Percentiles rank a stretch among this genome's conserved stretches.
Evolutionary conservation across 2,888 invertebrate genomes (phyloP).

Genomic region (Cataglyphis albicans): DNA sequence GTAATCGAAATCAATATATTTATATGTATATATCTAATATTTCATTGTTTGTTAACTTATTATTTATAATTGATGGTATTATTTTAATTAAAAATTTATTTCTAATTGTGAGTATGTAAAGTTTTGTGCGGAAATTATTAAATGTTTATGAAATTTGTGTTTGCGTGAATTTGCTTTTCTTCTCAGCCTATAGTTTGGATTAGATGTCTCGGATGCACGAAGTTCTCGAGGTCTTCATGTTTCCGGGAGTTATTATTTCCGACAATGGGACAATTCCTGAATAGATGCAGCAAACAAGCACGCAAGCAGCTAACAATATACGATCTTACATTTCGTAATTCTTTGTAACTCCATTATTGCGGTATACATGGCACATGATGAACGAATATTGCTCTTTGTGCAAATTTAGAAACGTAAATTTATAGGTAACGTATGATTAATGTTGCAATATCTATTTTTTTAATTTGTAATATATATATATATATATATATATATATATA

Average conservation of each 20-base stretch:
- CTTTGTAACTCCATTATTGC: constrained; percentile 44
- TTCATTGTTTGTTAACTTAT: neutral
- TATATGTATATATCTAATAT: neutral
- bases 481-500: neutral
- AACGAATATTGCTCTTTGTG: constrained; percentile 55
- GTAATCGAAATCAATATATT: neutral
- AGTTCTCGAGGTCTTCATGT: constrained; percentile 34
- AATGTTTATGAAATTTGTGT: neutral
- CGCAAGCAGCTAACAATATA: constrained; percentile 63
- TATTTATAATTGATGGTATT: neutral
- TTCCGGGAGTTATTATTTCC: constrained; percentile 65
- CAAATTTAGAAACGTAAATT: neutral
- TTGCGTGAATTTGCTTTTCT: constrained; percentile 4
- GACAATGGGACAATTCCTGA: constrained; percentile 69
- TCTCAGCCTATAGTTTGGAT: constrained; percentile 1
- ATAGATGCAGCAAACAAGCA: constrained; percentile 68
- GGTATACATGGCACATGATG: constrained; percentile 65
- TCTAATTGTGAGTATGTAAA: neutral
- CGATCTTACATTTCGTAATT: constrained; percentile 34
- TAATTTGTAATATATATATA: neutral
- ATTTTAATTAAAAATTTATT: neutral
- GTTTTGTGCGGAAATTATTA: neutral
- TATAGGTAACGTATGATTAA: neutral
- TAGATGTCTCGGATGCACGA: constrained; percentile 10
- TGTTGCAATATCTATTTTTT: neutral